Evolutionary conservation across 2,888 invertebrate species (phyloP).

Genomic region (Chymomyza amoena): DNA sequence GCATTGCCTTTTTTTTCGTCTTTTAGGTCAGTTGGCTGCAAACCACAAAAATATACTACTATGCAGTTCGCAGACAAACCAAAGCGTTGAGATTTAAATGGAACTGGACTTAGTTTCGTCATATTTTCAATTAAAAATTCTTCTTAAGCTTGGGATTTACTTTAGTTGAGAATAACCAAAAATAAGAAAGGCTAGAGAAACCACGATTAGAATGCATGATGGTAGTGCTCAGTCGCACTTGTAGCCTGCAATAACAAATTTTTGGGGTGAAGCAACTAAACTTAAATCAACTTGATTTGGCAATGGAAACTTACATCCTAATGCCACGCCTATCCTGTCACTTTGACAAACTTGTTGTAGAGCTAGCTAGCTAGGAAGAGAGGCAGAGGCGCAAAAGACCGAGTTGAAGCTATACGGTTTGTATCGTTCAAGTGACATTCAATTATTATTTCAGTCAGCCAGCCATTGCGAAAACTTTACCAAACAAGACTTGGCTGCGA

Average conservation of each 20-base stretch:
- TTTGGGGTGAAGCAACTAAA: slow-evolving; percentile 26
- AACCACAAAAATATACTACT: neutral
- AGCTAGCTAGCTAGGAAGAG: neutral
- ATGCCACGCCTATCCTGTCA: slow-evolving; percentile 53
- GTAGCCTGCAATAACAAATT: slow-evolving; percentile 54
- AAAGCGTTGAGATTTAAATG: neutral
- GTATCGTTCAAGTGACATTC: slow-evolving; percentile 73
- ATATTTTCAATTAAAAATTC: slow-evolving; percentile 67
- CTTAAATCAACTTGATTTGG: neutral
- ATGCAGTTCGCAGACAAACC: neutral
- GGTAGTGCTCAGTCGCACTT: no score
- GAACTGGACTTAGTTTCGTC: slow-evolving; percentile 19
- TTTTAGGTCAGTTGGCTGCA: neutral
- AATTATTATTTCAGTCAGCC: slow-evolving; percentile 68
- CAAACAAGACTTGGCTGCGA: slow-evolving; percentile 29
- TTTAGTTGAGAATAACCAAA: slow-evolving; percentile 51
- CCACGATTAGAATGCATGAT: slow-evolving; percentile 46
- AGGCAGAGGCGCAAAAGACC: neutral
- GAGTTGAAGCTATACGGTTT: slow-evolving; percentile 40
- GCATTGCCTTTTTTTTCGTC: neutral
- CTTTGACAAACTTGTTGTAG: slow-evolving; percentile 66
- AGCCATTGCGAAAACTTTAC: slow-evolving; percentile 57
- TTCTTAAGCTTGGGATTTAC: slow-evolving; percentile 51
- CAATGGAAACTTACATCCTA: neutral
- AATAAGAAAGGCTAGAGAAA: slow-evolving; percentile 54